phyloP scores from a whole-genome alignment of 2,797 vertebrate genomes.

The Myioborus miniatus region DNA sequence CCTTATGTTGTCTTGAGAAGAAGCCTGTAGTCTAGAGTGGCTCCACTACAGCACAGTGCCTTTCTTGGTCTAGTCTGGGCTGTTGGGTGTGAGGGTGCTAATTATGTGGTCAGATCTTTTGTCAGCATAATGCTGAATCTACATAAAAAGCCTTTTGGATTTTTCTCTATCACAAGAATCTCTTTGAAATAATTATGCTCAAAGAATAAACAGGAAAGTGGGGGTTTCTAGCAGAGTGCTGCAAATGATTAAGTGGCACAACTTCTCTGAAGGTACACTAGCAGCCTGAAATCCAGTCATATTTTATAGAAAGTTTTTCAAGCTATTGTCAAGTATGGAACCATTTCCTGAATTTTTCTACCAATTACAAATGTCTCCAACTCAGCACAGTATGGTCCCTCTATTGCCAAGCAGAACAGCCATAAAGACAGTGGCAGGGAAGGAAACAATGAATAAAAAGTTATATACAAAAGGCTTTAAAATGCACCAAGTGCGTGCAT shows the following conservation, averaged over 20 bases:
- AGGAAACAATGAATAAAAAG: neutral
- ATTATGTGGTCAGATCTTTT: neutral
- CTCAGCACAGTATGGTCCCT: neutral
- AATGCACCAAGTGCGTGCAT: rapidly evolving
- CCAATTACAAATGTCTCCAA: neutral
- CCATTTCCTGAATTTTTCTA: neutral
- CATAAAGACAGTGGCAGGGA: neutral
- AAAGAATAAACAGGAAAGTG: neutral
- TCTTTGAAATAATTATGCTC: neutral
- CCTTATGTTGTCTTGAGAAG: neutral
- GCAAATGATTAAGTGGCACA: neutral
- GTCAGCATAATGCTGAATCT: neutral
- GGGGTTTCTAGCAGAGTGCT: neutral
- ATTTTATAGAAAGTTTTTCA: neutral
- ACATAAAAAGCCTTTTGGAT: neutral
- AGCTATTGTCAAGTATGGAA: neutral
- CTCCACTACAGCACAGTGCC: neutral
- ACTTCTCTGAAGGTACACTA: neutral
- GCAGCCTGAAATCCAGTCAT: neutral
- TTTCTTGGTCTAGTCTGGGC: neutral
- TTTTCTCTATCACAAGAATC: neutral
- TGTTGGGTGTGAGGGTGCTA: neutral
- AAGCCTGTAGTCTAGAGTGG: neutral
- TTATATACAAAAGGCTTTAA: neutral
- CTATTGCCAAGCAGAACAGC: neutral